Evolutionary conservation across 2,888 invertebrate genomes (phyloP).

Genomic region (Onchidella celtica): DNA sequence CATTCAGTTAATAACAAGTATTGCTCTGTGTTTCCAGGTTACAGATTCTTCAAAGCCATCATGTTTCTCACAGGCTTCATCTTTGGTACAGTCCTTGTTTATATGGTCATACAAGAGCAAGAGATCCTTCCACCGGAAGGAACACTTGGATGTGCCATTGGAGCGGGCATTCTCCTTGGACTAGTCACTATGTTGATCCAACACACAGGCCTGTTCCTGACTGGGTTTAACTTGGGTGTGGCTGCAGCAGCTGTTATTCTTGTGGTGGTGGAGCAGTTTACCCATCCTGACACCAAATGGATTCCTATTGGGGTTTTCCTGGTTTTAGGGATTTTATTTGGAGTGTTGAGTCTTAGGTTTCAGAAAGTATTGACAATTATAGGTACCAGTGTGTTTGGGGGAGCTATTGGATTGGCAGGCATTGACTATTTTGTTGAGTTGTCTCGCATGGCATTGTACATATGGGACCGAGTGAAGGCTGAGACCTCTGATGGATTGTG

Average conservation of each 20-base stretch:
- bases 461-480: constrained; percentile 85
- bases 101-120: constrained; percentile 90
- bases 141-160: constrained; percentile 86
- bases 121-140: constrained; percentile 86
- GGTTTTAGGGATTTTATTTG: constrained; percentile 86
- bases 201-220: constrained; percentile 90
- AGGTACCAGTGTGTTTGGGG: constrained; percentile 89
- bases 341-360: constrained; percentile 87
- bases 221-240: constrained; percentile 89
- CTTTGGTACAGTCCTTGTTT: constrained; percentile 90
- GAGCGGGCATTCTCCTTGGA: constrained; percentile 88
- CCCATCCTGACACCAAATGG: constrained; percentile 85
- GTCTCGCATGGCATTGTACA: constrained; percentile 85
- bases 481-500: constrained; percentile 83
- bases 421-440: constrained; percentile 89
- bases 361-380: constrained; percentile 88
- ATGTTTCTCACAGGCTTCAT: constrained; percentile 94
- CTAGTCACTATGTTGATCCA: constrained; percentile 91
- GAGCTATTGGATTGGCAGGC: constrained; percentile 86
- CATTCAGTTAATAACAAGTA: too few relatives aligned
- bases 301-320: constrained; percentile 86
- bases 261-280: constrained; percentile 82
- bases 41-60: constrained; percentile 92
- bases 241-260: constrained; percentile 77
- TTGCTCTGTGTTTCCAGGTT: constrained; percentile 88